These are phyloP conservation scores for Drosophila koepferae DNA, from an alignment of 2,888 invertebrate genomes.

Conservation along the genomic window DNA sequence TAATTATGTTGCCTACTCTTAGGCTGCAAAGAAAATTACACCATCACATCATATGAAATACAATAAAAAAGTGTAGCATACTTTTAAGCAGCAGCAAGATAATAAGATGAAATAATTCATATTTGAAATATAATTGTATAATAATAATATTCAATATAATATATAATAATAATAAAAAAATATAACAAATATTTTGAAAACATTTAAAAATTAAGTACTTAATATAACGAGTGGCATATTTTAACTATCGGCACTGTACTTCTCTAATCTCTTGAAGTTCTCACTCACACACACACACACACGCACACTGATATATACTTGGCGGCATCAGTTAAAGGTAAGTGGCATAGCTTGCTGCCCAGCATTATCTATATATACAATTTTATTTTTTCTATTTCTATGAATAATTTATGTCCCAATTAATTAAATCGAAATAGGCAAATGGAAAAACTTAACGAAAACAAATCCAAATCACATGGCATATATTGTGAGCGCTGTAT, in stretches of 20 bases:
- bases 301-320: not conserved
- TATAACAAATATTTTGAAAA: not conserved
- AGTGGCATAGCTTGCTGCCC: conserved; percentile 38
- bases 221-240: not conserved
- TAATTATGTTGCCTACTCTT: conserved; percentile 23
- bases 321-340: conserved; percentile 24
- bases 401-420: conserved; percentile 71
- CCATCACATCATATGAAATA: accelerated
- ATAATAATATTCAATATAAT: not conserved
- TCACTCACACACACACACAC: conserved; percentile 1
- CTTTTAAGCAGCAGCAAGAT: not conserved
- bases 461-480: conserved; percentile 38
- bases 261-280: conserved; percentile 5
- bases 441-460: conserved; percentile 18
- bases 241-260: conserved; percentile 24
- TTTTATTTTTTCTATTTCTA: conserved; percentile 29
- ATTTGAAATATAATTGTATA: not conserved
- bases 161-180: too few relatives aligned
- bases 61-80: conserved; percentile 10
- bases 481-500: conserved; percentile 50
- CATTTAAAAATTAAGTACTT: not conserved
- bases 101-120: not conserved
- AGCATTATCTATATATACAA: conserved; percentile 27
- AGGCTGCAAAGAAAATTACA: not conserved
- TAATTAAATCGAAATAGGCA: conserved; percentile 67